These are phyloP conservation scores for Hemitrygon akajei DNA, from an alignment of 2,797 vertebrate species.

Conservation along the genomic window DNA sequence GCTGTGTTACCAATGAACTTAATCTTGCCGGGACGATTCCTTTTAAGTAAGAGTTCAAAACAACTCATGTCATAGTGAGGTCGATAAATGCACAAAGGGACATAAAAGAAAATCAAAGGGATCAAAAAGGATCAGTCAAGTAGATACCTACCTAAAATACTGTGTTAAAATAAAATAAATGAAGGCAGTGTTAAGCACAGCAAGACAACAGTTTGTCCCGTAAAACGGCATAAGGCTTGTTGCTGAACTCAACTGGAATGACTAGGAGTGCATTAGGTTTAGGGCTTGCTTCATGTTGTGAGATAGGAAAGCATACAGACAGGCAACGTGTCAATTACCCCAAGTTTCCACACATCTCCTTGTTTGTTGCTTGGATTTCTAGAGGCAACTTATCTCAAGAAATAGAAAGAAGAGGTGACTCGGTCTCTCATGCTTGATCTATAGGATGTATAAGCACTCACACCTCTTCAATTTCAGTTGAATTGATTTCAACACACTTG, in stretches of 20 bases:
- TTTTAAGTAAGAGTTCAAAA: conserved; percentile 30
- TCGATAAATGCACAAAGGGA: background rate
- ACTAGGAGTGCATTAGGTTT: background rate
- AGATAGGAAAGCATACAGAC: background rate
- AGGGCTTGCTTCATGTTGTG: no score
- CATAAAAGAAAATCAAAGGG: conserved; percentile 7
- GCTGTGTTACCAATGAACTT: conserved; percentile 3
- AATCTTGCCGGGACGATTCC: conserved; percentile 25
- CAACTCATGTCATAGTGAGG: background rate
- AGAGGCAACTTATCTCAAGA: no score
- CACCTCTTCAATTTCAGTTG: background rate
- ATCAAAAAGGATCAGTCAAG: conserved; percentile 23
- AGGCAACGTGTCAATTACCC: background rate
- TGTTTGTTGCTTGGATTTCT: background rate
- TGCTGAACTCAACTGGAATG: background rate
- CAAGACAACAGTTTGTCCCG: background rate
- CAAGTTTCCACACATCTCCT: no score
- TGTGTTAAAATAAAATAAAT: background rate
- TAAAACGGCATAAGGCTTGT: background rate
- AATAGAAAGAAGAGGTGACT: no score
- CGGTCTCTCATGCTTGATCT: no score
- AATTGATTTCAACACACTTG: background rate
- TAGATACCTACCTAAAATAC: conserved; percentile 9
- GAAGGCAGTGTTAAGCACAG: background rate
- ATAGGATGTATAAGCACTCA: background rate